A percentile compares a stretch with the other conserved stretches of the same genome.
Conservation (phyloP, 2,797 vertebrate species). For the Manis javanica region DNA sequence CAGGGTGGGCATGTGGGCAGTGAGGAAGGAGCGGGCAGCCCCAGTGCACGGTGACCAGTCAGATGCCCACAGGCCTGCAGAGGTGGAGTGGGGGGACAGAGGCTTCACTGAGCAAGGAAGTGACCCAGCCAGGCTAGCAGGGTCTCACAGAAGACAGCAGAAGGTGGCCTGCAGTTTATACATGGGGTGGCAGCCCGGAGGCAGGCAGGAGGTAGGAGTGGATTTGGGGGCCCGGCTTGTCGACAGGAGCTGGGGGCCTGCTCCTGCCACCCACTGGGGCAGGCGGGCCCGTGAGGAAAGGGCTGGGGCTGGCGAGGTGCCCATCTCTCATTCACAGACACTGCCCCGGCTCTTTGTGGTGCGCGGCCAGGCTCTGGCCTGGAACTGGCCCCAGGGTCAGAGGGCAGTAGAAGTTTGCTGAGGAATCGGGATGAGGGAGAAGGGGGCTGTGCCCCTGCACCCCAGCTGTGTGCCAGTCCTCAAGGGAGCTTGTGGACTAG, state of each 20-base stretch:
- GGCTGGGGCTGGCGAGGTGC: no score
- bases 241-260: not conserved
- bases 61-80: fast-evolving
- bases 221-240: not conserved
- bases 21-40: not conserved
- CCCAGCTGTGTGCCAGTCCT: no score
- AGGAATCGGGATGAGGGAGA: no score
- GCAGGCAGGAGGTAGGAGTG: not conserved
- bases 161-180: not conserved
- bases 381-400: no score
- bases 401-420: no score
- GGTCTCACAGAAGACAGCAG: not conserved
- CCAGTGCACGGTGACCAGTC: not conserved
- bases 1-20: fast-evolving
- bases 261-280: not conserved
- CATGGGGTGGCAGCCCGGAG: not conserved
- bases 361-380: no score
- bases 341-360: no score
- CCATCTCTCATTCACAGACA: no score
- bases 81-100: not conserved
- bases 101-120: not conserved
- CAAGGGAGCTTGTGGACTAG: no score
- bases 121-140: no score
- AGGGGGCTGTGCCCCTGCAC: no score
- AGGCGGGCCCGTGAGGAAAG: no score